Evolutionary conservation across 2,113 vertebrate species (phyloP), one percentile per base, ranked within the genome.

Genomic region (Mormoops blainvillei): DNA sequence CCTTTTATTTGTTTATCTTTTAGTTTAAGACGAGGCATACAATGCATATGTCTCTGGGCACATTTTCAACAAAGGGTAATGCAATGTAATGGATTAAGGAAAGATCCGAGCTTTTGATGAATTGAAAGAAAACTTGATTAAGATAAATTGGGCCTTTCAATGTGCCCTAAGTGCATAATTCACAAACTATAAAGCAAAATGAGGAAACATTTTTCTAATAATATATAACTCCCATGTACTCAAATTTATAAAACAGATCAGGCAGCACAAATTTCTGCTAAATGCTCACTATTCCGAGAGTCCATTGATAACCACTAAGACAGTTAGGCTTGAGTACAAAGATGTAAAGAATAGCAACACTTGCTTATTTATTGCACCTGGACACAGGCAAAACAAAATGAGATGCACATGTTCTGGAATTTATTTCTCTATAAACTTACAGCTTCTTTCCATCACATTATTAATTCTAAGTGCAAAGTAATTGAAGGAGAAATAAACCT

Each of bases 1-100:
- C 56, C 87, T 61, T 91, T 86, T 92, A 84, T 95, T 89, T 97
- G 71, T 96, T 95, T 91, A 87, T 83, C 16, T 38, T 78, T 95
- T 96, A 77, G 50, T 83, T 96, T 83, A 89, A 95, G 76, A 94
- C 97, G 95, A 96, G 16, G 15, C 20, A 83, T 48, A 61, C 36
- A 82, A 87, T 67, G 52, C 31, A 54, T 81, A 70, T 78, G 61
- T 85, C 48, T 94, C 68, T 83, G 71, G 48, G 73, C 41, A 93
- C 24, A 50, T 73, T 93, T 92, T 91, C 71, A 96, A 91, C 65
- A 58, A 88, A 91, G 7, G 92, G 76, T 52, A 91, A 61, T 74
- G 11, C 71, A 56, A 38, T 78, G 33, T 41, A 41, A 90, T 67
- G 45, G 93, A 77, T 71, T 82, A 96, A 86, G 28, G 78, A 48